phyloP scores from a whole-genome alignment of 2,888 invertebrate genomes.

The Himalopsyche tibetana region DNA sequence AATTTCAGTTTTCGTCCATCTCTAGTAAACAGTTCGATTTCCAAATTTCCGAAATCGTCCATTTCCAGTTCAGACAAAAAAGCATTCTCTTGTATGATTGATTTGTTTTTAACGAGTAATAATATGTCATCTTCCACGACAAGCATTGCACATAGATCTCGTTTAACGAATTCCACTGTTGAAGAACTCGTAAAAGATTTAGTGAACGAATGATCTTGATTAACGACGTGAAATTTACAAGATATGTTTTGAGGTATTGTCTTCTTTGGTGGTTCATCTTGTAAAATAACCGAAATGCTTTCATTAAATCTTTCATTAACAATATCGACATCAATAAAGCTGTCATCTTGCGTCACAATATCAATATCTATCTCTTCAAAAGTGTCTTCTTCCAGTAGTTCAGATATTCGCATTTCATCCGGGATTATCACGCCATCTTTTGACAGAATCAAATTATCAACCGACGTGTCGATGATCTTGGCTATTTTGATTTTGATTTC shows the following conservation, averaged over 20 bases:
- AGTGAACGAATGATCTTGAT: slow-evolving; percentile 62
- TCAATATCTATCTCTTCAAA: slow-evolving; percentile 48
- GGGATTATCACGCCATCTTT: slow-evolving; percentile 72
- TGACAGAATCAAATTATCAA: slow-evolving; percentile 74
- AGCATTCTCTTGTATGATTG: slow-evolving; percentile 72
- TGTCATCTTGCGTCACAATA: slow-evolving; percentile 57
- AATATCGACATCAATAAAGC: slow-evolving; percentile 58
- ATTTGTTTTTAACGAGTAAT: slow-evolving; percentile 58
- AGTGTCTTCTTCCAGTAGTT: slow-evolving; percentile 58
- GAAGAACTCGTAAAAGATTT: slow-evolving; percentile 56
- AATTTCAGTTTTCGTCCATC: slow-evolving; percentile 72
- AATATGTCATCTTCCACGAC: slow-evolving; percentile 52
- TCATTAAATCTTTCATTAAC: slow-evolving; percentile 60
- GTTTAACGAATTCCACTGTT: slow-evolving; percentile 50
- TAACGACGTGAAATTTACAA: slow-evolving; percentile 63
- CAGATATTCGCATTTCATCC: slow-evolving; percentile 66
- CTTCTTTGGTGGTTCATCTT: slow-evolving; percentile 52
- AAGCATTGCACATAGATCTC: slow-evolving; percentile 55
- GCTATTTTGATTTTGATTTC: slow-evolving; percentile 80
- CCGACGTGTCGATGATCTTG: slow-evolving; percentile 77
- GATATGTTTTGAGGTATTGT: slow-evolving; percentile 55
- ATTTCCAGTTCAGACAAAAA: slow-evolving; percentile 73
- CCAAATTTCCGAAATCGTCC: slow-evolving; percentile 75
- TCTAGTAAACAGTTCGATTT: slow-evolving; percentile 73
- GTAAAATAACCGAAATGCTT: slow-evolving; percentile 51